phyloP scores from a whole-genome alignment of 2,797 vertebrate genomes.

The Gymnothorax javanicus region DNA sequence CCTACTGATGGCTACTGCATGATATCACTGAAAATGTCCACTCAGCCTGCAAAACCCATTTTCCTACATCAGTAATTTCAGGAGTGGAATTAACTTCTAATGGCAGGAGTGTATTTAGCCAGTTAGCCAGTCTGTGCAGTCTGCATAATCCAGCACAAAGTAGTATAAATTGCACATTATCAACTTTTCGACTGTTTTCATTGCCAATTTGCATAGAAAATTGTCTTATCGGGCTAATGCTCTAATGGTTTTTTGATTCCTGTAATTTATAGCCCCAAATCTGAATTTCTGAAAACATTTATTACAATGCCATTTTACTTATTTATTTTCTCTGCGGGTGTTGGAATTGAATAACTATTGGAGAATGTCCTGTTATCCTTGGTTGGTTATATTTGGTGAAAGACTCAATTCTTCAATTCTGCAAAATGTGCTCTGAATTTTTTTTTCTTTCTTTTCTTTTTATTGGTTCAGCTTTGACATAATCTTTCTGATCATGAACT shows the following conservation, averaged over 20 bases:
- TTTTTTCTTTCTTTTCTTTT: conserved; percentile 59
- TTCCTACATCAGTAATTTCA: neutral
- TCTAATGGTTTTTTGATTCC: neutral
- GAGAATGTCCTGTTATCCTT: neutral
- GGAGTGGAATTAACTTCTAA: neutral
- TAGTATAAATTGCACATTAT: neutral
- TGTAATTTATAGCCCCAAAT: neutral
- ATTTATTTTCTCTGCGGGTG: neutral
- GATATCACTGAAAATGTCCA: neutral
- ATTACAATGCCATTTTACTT: neutral
- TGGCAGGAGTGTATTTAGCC: neutral
- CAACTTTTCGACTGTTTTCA: neutral
- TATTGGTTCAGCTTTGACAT: conserved; percentile 60
- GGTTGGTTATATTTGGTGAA: neutral
- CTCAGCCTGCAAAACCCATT: neutral
- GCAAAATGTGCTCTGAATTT: neutral
- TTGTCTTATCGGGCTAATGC: neutral
- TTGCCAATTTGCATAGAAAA: neutral
- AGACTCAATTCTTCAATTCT: neutral
- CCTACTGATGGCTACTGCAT: neutral
- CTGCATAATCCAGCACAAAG: neutral
- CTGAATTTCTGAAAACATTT: neutral
- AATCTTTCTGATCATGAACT: conserved; percentile 71
- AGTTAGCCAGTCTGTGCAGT: neutral
- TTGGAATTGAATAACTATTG: neutral